Evolutionary conservation across 2,888 invertebrate species (phyloP).

Genomic region (Phania funesta): DNA sequence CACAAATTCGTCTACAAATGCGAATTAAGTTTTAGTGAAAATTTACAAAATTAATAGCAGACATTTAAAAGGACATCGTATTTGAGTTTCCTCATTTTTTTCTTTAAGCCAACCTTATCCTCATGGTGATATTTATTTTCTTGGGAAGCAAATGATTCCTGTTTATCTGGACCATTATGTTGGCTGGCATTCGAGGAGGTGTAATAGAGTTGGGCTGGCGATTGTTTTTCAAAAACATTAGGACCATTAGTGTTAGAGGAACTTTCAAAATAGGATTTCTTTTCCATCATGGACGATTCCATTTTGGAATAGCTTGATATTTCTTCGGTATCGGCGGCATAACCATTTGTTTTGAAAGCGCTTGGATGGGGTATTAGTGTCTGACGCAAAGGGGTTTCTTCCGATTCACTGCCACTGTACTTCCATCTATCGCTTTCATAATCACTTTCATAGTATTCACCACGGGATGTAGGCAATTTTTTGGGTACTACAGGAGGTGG

Average conservation of each 20-base stretch:
- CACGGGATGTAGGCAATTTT: constrained; percentile 82
- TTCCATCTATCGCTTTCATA: constrained; percentile 87
- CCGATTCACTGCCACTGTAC: constrained; percentile 84
- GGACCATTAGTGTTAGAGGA: constrained; percentile 63
- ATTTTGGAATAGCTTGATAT: constrained; percentile 80
- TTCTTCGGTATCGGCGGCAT: constrained; percentile 87
- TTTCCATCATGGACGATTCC: constrained; percentile 74
- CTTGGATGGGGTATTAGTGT: constrained; percentile 80
- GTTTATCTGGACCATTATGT: constrained; percentile 68
- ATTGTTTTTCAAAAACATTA: constrained; percentile 66
- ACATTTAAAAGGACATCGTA: constrained; percentile 42
- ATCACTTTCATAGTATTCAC: constrained; percentile 84
- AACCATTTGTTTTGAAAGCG: constrained; percentile 82
- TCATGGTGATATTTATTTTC: constrained; percentile 73
- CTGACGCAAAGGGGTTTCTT: constrained; percentile 83
- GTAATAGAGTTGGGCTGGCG: constrained; percentile 72
- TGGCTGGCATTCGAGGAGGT: constrained; percentile 63
- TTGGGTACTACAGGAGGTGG: constrained; percentile 83
- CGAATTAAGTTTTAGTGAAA: constrained; percentile 37
- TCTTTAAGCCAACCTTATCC: constrained; percentile 77
- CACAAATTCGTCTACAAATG: background rate
- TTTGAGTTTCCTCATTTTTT: background rate
- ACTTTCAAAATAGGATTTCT: constrained; percentile 74
- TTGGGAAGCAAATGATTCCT: constrained; percentile 63
- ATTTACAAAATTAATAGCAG: constrained; percentile 46